Percentiles rank a stretch among this genome's conserved stretches.
These are phyloP conservation scores for Danionella dracula DNA, from an alignment of 2,797 vertebrate genomes.

Conservation along the genomic window DNA sequence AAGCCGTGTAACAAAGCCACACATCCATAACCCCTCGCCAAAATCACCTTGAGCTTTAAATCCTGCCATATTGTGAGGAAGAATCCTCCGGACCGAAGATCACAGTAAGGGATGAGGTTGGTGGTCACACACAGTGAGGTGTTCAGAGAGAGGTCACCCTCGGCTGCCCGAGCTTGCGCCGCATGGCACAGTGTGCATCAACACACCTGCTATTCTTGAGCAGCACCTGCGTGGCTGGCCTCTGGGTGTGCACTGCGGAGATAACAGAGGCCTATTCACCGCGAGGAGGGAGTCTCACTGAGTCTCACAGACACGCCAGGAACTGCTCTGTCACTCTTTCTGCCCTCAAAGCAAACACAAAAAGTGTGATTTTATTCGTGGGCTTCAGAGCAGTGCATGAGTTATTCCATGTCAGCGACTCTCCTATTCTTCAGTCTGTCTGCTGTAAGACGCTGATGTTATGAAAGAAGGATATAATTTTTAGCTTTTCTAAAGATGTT, in stretches of 20 bases:
- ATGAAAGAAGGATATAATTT: no score
- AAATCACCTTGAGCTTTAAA: constrained; percentile 11
- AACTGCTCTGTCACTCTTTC: neutral
- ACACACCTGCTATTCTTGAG: constrained; percentile 49
- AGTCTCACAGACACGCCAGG: neutral
- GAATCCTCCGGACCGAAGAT: no score
- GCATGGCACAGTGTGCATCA: constrained; percentile 21
- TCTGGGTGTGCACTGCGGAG: constrained; percentile 39
- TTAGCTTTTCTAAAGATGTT: no score
- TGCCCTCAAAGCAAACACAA: neutral
- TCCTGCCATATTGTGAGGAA: constrained; percentile 2
- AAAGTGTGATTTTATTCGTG: no score
- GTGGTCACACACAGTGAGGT: constrained; percentile 2
- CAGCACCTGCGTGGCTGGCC: constrained; percentile 45
- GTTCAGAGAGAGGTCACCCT: constrained; percentile 33
- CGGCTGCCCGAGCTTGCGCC: constrained; percentile 17
- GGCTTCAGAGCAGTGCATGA: no score
- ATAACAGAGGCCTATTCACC: constrained; percentile 51
- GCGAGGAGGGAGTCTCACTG: constrained; percentile 17
- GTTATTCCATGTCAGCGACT: no score
- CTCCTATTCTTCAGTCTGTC: no score
- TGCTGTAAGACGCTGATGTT: no score
- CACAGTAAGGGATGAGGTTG: constrained; percentile 11
- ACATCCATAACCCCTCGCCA: no score
- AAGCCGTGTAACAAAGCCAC: no score